phyloP scores from a whole-genome alignment of 2,797 vertebrate genomes.

The Sebastes hubbsi region DNA sequence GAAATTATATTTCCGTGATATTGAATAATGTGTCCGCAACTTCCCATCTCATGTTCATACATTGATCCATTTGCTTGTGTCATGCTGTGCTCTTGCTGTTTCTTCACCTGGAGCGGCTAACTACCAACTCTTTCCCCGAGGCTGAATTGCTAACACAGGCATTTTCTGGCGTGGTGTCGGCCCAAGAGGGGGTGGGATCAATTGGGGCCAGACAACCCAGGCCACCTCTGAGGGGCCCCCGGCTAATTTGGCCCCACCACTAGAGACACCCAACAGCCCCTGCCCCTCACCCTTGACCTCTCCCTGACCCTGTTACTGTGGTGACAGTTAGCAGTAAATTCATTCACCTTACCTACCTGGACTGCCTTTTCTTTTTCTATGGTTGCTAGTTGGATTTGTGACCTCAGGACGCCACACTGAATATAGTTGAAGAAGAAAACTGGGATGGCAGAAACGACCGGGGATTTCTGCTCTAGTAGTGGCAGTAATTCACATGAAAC shows the following conservation, averaged over 20 bases:
- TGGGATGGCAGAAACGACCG: not conserved
- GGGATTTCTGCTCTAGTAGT: not conserved
- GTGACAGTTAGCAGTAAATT: conserved; percentile 52
- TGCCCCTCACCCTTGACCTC: conserved; percentile 49
- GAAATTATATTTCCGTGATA: not conserved
- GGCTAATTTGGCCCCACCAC: conserved; percentile 47
- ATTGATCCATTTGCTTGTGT: not conserved
- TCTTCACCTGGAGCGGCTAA: conserved; percentile 13
- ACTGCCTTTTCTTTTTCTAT: conserved; percentile 21
- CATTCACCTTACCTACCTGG: conserved; percentile 14
- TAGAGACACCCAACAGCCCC: conserved; percentile 40
- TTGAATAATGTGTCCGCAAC: not conserved
- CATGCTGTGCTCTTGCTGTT: not conserved
- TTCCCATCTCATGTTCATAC: not conserved
- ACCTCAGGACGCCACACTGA: conserved; percentile 21
- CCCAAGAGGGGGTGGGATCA: conserved; percentile 52
- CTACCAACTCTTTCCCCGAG: conserved; percentile 23
- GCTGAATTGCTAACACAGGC: conserved; percentile 45
- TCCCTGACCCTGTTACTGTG: conserved; percentile 41
- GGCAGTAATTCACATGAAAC: not conserved
- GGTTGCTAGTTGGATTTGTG: not conserved
- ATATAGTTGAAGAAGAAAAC: conserved; percentile 17
- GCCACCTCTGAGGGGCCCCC: conserved; percentile 22
- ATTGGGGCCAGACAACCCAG: conserved; percentile 41
- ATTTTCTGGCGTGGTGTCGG: conserved; percentile 32